Conservation (phyloP, 2,113 vertebrate species). For the Machaerirhynchus nigripectus region DNA sequence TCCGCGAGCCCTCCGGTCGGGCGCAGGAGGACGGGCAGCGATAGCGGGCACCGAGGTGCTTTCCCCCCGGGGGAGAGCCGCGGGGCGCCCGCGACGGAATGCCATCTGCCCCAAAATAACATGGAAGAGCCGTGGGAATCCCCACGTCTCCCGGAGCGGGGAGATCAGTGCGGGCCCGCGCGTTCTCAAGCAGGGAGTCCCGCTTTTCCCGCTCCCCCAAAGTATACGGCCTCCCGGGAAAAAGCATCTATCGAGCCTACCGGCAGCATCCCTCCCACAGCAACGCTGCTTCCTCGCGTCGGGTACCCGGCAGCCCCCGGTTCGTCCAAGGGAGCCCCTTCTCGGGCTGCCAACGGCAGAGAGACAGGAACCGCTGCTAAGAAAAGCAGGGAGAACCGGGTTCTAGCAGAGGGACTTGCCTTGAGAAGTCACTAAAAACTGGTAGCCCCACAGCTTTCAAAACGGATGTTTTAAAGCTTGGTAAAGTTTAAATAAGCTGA, state of each 20-base stretch:
- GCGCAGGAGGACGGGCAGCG: background rate
- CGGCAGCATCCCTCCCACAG: background rate
- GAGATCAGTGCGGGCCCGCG: background rate
- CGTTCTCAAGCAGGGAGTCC: background rate
- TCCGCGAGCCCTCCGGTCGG: background rate
- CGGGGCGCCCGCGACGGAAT: background rate
- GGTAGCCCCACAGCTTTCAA: background rate
- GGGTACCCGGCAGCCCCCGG: background rate
- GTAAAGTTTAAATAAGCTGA: background rate
- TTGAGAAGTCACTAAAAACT: background rate
- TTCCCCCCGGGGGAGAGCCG: background rate
- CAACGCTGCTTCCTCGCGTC: accelerated
- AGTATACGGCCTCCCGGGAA: background rate
- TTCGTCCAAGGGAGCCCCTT: background rate
- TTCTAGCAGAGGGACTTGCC: background rate
- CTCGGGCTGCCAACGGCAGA: background rate
- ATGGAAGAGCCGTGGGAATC: background rate
- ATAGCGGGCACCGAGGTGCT: background rate
- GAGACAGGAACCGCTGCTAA: background rate
- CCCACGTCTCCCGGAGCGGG: background rate
- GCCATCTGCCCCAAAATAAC: background rate
- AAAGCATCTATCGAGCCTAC: background rate
- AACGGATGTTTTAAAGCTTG: background rate
- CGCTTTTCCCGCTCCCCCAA: background rate
- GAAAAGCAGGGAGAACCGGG: background rate